Percentiles rank a stretch among this genome's conserved stretches.
These are phyloP conservation scores for Aphaenogaster floridana DNA, from an alignment of 1,140 invertebrate genomes.

Conservation along the genomic window DNA sequence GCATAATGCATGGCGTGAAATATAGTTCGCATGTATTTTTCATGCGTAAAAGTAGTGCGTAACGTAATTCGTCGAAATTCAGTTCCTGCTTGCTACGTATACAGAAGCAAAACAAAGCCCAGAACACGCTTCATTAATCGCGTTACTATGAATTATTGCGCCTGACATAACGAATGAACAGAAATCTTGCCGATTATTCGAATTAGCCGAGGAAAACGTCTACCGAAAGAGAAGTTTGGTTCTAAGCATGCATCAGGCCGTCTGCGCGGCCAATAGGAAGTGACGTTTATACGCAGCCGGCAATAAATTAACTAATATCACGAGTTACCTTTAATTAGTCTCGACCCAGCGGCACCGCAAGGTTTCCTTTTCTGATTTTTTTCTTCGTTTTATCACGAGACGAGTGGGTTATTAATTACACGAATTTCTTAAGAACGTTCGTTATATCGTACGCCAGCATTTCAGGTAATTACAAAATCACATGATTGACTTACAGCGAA, in stretches of 20 bases:
- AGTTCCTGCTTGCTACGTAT: not conserved
- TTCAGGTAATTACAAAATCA: constrained; percentile 66
- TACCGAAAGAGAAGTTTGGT: constrained; percentile 57
- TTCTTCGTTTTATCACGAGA: constrained; percentile 39
- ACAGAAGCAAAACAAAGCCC: constrained; percentile 60
- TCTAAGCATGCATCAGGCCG: constrained; percentile 62
- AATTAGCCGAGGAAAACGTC: constrained; percentile 49
- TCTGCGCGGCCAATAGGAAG: constrained; percentile 57
- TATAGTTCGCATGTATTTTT: constrained; percentile 6
- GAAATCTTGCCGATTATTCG: constrained; percentile 68
- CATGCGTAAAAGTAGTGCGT: constrained; percentile 21
- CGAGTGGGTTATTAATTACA: constrained; percentile 63
- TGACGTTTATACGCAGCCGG: constrained; percentile 68
- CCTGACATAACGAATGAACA: constrained; percentile 70
- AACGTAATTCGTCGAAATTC: constrained; percentile 46
- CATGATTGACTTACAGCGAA: constrained; percentile 60
- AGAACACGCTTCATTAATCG: constrained; percentile 72
- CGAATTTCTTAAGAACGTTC: constrained; percentile 62
- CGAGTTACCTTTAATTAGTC: constrained; percentile 73
- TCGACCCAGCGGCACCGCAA: constrained; percentile 49
- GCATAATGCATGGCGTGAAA: not conserved
- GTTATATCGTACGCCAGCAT: constrained; percentile 45
- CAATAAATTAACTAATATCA: constrained; percentile 76
- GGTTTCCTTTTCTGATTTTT: constrained; percentile 48
- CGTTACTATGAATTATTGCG: constrained; percentile 72